phyloP scores from a whole-genome alignment of 2,797 vertebrate genomes.

The Melanotaenia trifasciata region DNA sequence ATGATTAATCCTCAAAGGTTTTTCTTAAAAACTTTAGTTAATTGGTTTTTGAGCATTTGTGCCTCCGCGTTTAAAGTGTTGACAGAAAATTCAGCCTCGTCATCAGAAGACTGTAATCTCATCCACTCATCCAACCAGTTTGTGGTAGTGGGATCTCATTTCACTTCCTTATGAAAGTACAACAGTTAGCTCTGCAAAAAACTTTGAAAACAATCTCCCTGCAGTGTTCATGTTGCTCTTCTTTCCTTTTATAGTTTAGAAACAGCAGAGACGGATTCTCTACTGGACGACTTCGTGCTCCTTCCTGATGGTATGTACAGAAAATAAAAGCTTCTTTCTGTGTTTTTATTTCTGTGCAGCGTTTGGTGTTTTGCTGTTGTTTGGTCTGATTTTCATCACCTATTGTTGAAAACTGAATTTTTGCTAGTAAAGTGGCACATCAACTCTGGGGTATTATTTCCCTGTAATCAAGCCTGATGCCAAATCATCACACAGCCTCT shows the following conservation, averaged over 20 bases:
- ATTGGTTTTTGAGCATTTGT: neutral
- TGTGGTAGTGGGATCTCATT: neutral
- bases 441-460: conserved; percentile 38
- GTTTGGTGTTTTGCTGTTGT: neutral
- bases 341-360: neutral
- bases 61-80: conserved; percentile 1
- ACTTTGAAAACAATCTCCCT: neutral
- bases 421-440: conserved; percentile 50
- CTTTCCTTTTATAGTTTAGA: conserved; percentile 58
- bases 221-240: conserved; percentile 7
- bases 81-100: neutral
- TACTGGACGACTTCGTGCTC: conserved; percentile 76
- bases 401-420: conserved; percentile 13
- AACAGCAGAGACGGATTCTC: conserved; percentile 53
- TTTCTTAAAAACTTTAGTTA: neutral
- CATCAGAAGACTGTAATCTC: neutral
- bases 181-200: neutral
- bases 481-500: conserved; percentile 43
- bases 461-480: conserved; percentile 7
- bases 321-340: neutral
- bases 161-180: neutral
- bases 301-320: conserved; percentile 62
- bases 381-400: neutral
- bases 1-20: no score
- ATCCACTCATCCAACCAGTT: conserved; percentile 19